Base-by-base conservation (phyloP, 2,113 vertebrate species). In the Passer montanus region DNA sequence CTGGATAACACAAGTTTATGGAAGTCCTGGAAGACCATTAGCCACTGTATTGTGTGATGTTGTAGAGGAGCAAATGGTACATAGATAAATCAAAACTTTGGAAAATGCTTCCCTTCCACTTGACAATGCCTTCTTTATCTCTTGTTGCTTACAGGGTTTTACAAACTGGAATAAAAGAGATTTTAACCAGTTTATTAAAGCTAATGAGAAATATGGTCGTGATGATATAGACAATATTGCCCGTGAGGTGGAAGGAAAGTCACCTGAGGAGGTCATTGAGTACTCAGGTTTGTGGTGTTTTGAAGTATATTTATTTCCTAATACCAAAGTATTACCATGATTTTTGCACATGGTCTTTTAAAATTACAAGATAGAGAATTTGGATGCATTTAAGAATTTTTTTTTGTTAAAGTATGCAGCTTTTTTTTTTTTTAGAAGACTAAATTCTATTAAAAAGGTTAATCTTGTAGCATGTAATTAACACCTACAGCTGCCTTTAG, bases 151-250 rank as follows among this genome's bases (percentile, higher is more conserved):
- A 44, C 94, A 99, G 99, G 99, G 98, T 77, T 99, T 99, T 95
- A 99, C 98, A 72, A 99, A 98, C 95, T 99, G 99, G 98, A 99
- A 99, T 96, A 99, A 99, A 93, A 97, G 98, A 90, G 98, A 99
- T 95, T 99, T 99, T 96, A 99, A 99, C 93, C 99, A 99, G 94
- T 99, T 99, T 91, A 98, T 99, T 97, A 99, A 99, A 98, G 99
- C 98, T 46, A 99, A 99, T 97, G 99, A 99, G 94, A 99, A 99
- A 79, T 99, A 98, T 2, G 98, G 99, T 44, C 98, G 99, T 87
- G 99, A 99, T 49, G 99, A 99, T 88, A 98, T 98, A 93, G 98
- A 99, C 96, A 99, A 98, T 72, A 98, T 99, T 93, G 98, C 98
- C 75, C 98, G 98, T 58, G 98, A 99, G 49, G 98, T 99, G 63